Evolutionary conservation across 2,888 invertebrate species (phyloP).

Genomic region (Drosophila macrospina): DNA sequence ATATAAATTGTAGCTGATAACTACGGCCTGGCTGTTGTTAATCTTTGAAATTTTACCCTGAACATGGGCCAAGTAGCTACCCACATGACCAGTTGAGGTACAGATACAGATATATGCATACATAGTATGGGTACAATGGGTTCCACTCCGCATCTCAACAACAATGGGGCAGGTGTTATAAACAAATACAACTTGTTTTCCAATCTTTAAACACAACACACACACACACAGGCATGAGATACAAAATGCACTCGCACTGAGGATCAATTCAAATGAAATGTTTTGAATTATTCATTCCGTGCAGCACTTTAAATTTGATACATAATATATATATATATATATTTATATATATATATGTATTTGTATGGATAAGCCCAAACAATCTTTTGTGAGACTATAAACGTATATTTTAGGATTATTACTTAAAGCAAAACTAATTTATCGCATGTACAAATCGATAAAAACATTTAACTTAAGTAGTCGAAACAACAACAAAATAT

Average conservation of each 20-base stretch:
- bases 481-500: constrained; percentile 37
- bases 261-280: constrained; percentile 18
- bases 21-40: constrained; percentile 73
- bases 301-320: constrained; percentile 51
- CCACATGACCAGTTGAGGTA: constrained; percentile 28
- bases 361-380: constrained; percentile 58
- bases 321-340: constrained; percentile 16
- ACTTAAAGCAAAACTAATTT: constrained; percentile 61
- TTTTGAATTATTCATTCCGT: constrained; percentile 52
- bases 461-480: constrained; percentile 70
- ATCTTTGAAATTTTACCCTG: constrained; percentile 38
- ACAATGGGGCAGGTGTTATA: constrained; percentile 12
- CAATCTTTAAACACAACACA: constrained; percentile 26
- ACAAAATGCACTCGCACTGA: constrained; percentile 43
- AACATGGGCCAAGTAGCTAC: constrained; percentile 34
- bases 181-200: constrained; percentile 43
- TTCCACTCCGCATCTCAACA: constrained; percentile 25
- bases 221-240: constrained; percentile 11
- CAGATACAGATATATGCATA: constrained; percentile 45
- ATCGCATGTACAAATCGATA: constrained; percentile 74
- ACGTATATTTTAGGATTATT: constrained; percentile 63
- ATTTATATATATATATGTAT: constrained; percentile 21
- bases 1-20: constrained; percentile 50
- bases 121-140: constrained; percentile 63
- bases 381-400: constrained; percentile 80